phyloP scores from a whole-genome alignment of 2,888 invertebrate genomes.

The Chrysolina haemoptera region DNA sequence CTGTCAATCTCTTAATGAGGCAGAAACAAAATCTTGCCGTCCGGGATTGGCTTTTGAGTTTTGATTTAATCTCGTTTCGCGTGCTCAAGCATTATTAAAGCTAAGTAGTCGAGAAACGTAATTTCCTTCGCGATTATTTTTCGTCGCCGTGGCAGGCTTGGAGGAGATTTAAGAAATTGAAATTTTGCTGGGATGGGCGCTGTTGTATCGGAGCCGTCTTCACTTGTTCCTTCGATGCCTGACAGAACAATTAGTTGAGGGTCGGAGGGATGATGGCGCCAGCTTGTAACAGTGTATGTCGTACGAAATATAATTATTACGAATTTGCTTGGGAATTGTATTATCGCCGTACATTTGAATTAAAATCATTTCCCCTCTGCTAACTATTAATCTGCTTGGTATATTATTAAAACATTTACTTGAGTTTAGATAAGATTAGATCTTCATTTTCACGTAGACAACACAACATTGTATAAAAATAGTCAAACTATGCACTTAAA shows the following conservation, averaged over 20 bases:
- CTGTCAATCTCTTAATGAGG: not conserved
- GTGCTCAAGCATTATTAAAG: conserved; percentile 39
- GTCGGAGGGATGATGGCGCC: too few relatives aligned
- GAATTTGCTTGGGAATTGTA: too few relatives aligned
- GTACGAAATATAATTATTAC: too few relatives aligned
- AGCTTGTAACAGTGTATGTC: too few relatives aligned
- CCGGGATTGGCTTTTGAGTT: conserved; percentile 15
- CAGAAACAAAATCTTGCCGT: not conserved
- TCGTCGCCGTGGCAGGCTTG: conserved; percentile 21
- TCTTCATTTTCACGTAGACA: too few relatives aligned
- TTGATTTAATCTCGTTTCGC: conserved; percentile 31
- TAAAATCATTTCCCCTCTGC: too few relatives aligned
- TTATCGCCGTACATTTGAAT: too few relatives aligned
- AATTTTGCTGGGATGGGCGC: conserved; percentile 13
- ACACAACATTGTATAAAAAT: too few relatives aligned
- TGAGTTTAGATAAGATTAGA: too few relatives aligned
- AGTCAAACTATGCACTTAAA: too few relatives aligned
- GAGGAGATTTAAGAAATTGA: conserved; percentile 23
- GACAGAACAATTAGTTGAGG: not conserved
- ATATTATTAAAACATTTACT: too few relatives aligned
- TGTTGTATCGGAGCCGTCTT: not conserved
- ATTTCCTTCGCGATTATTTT: conserved; percentile 43
- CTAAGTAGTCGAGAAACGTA: conserved; percentile 43
- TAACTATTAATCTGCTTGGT: too few relatives aligned
- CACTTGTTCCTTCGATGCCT: not conserved